Base-by-base conservation (phyloP, 2,888 invertebrate species). In the Iselma pallidipennis region DNA sequence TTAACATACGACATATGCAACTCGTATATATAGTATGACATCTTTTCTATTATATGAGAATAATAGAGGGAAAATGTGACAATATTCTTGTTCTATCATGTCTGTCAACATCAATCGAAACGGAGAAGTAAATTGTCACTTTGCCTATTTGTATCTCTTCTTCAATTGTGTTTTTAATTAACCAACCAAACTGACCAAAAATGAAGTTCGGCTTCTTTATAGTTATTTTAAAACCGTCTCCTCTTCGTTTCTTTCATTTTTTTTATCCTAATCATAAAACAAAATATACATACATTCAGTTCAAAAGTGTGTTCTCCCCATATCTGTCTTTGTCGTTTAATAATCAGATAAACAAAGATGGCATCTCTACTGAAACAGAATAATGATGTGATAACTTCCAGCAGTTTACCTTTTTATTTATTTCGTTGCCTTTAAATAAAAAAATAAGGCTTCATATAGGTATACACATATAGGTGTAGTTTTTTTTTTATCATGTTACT, bases 361-460 rank as follows among this genome's bases (percentile, higher is more conserved):
- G 29, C 29, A 29, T 63, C 33, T 59, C 51, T 25, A 50, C 55
- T 45, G 45, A 59, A 63, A 59, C 45, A 59, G 63, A 65, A 70
- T 69, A 69, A 70, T 66, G 67, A 68, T 61, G 66, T 65, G 70
- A 69, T 70, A 70, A 71, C 65, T 68, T 61, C 64, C 55, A 62
- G 58, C 56, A 61, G 67, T 70, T 66, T 66, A 61, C 63, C 58
- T 56, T 62, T 65, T 67, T 29, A 25, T 29, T 29, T 29, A 29
- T 29, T 29, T 29, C 12, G n/a, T n/a, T 23, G 7, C 4, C 25
- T 6, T 9, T 12, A 21, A 26, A n/a, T n/a, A 26, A 25, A 26
- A n/a, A n/a, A n/a, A n/a, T n/a, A n/a, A 19, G n/a, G 19, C 42
- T 42, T 14, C 16, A 42, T 42, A 42, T 25, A 25, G 3, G 6